Evolutionary conservation across 2,113 vertebrate genomes (phyloP), one percentile per base, ranked within the genome.

Genomic region (Colius striatus): DNA sequence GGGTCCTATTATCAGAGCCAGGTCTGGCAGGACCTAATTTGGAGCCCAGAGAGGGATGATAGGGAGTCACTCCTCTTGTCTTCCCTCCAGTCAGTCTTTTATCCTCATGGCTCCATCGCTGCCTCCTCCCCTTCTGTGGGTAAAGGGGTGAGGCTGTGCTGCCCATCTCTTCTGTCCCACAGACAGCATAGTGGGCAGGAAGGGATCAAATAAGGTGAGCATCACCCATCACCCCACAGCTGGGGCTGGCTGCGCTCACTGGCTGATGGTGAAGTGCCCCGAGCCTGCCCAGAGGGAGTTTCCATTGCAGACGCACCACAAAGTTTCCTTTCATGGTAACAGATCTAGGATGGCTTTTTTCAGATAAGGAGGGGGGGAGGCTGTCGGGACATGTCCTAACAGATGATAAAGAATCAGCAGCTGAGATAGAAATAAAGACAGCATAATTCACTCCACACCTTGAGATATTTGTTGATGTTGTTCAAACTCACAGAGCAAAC

Each of bases 371-470:
- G 29, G 61, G 18, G 2, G 29, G 53, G 66, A 63, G 90, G 63
- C 72, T 27, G 95, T 88, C 76, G 71, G 89, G 83, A 63, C 96
- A 89, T 0, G 92, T 93, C 90, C 68, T 27, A 25, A 71, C 68
- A 88, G 71, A 21, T 13, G 62, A 89, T 58, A 80, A 76, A 53
- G 72, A 57, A 87, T 72, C 11, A 26, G 90, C 82, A 83, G 79
- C 74, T 41, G 67, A 87, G 89, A 91, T 4, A 89, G 26, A 84
- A 66, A 53, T 70, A 75, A 18, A 92, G 55, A 41, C 87, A 61
- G 66, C 32, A 8, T 36, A 1, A 47, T 80, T 94, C 94, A 79
- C 87, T 94, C 96, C 74, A 61, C 96, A 65, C 95, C 93, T 79
- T 36, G 58, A n/a, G 61, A 4, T 92, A 36, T 91, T 68, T 85